phyloP scores from a whole-genome alignment of 2,888 invertebrate genomes.

The Eueremaeus valkanovi region DNA sequence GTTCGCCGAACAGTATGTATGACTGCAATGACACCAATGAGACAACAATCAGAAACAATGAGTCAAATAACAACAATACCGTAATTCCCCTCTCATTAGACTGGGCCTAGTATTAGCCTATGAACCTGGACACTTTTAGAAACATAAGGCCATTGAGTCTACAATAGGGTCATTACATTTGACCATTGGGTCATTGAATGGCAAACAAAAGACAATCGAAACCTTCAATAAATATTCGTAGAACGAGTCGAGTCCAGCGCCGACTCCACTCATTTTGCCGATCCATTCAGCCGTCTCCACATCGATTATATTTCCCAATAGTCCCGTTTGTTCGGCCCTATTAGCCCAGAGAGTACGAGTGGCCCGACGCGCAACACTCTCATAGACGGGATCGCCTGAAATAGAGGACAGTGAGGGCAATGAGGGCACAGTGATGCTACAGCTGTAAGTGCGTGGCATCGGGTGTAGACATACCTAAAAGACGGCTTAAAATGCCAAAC shows the following conservation, averaged over 20 bases:
- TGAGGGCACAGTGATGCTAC: no score
- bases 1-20: conserved; percentile 61
- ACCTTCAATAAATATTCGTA: conserved; percentile 62
- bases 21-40: conserved; percentile 51
- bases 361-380: conserved; percentile 59
- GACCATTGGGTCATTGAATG: no score
- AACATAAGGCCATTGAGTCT: no score
- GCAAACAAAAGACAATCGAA: conserved; percentile 23
- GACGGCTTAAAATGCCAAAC: conserved; percentile 60
- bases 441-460: no score
- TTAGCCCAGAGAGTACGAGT: conserved; percentile 58
- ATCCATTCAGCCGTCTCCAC: conserved; percentile 63
- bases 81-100: no score
- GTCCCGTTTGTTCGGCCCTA: conserved; percentile 59
- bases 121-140: no score
- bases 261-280: conserved; percentile 60
- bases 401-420: no score
- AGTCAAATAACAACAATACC: no score
- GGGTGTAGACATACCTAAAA: conserved; percentile 58
- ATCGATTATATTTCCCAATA: conserved; percentile 62
- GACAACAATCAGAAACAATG: no score
- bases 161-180: no score
- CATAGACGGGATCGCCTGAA: conserved; percentile 58
- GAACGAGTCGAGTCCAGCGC: conserved; percentile 62
- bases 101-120: no score